A percentile compares a stretch with the other conserved stretches of the same genome.
Evolutionary conservation across 2,888 invertebrate species (phyloP).

Genomic region (Diplazon laetatorius): DNA sequence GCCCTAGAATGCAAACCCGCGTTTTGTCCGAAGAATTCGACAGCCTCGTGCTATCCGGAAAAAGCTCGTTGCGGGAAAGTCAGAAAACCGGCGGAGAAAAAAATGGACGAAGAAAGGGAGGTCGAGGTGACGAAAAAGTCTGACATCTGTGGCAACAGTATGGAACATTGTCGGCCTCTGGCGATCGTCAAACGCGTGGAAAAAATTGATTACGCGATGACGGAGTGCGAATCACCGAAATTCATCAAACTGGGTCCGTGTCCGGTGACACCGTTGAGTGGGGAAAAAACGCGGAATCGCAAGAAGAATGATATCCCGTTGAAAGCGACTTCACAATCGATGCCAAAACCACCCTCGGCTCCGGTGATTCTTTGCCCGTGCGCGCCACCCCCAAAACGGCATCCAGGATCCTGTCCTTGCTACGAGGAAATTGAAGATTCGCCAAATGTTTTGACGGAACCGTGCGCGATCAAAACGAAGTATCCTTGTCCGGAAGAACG

Average conservation of each 20-base stretch:
- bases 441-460: slow-evolving; percentile 39
- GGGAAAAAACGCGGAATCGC: background rate
- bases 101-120: background rate
- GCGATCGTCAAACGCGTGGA: slow-evolving; percentile 41
- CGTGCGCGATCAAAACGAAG: slow-evolving; percentile 66
- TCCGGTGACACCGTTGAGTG: slow-evolving; percentile 42
- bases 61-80: slow-evolving; percentile 56
- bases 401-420: slow-evolving; percentile 76
- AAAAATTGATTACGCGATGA: slow-evolving; percentile 68
- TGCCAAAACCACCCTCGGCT: slow-evolving; percentile 74
- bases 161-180: background rate
- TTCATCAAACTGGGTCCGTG: slow-evolving; percentile 60
- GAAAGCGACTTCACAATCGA: slow-evolving; percentile 16
- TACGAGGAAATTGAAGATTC: slow-evolving; percentile 36
- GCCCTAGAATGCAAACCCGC: slow-evolving; percentile 30
- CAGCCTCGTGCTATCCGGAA: slow-evolving; percentile 58
- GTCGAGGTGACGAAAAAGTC: background rate
- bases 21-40: slow-evolving; percentile 43
- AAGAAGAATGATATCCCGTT: background rate
- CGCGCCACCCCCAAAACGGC: slow-evolving; percentile 74
- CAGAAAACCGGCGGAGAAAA: slow-evolving; percentile 11
- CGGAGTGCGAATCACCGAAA: slow-evolving; percentile 67
- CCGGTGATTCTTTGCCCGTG: slow-evolving; percentile 74
- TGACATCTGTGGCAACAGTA: background rate
- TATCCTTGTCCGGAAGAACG: slow-evolving; percentile 65